A percentile compares a stretch with the other conserved stretches of the same genome.
Conservation (phyloP, 1,140 invertebrate species). For the Argopecten irradians region DNA sequence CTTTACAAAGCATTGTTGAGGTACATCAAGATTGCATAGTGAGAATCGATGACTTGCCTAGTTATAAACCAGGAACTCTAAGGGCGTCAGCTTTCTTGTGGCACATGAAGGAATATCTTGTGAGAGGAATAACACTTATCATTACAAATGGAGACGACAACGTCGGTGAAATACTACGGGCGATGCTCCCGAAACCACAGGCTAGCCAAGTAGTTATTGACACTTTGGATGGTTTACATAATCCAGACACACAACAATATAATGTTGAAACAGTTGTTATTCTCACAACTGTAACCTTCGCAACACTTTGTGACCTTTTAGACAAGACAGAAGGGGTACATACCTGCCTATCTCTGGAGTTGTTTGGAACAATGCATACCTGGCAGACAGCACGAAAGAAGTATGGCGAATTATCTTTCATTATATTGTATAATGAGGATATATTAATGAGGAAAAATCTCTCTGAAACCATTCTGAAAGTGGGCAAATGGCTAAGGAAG, state of each 20-base stretch:
- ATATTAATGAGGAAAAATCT: background rate
- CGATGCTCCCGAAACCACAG: background rate
- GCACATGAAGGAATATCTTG: background rate
- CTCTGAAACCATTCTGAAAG: constrained; percentile 11
- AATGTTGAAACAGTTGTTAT: background rate
- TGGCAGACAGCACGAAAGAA: background rate
- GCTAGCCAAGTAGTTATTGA: background rate
- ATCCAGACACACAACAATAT: background rate
- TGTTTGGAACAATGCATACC: background rate
- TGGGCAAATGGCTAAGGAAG: constrained; percentile 30
- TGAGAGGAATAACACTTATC: background rate
- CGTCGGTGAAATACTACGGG: background rate
- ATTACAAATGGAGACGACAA: background rate
- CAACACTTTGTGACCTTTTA: background rate
- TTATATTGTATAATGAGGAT: background rate
- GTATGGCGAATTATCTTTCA: background rate
- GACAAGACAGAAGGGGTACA: background rate
- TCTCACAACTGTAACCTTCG: background rate
- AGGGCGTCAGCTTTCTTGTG: background rate
- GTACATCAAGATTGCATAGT: constrained; percentile 22
- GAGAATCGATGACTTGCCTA: background rate
- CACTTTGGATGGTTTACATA: background rate
- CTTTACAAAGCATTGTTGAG: background rate
- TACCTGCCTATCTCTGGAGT: background rate
- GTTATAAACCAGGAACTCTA: constrained; percentile 24